phyloP scores from a whole-genome alignment of 2,888 invertebrate genomes.

The Aleiodes leptofemur region DNA sequence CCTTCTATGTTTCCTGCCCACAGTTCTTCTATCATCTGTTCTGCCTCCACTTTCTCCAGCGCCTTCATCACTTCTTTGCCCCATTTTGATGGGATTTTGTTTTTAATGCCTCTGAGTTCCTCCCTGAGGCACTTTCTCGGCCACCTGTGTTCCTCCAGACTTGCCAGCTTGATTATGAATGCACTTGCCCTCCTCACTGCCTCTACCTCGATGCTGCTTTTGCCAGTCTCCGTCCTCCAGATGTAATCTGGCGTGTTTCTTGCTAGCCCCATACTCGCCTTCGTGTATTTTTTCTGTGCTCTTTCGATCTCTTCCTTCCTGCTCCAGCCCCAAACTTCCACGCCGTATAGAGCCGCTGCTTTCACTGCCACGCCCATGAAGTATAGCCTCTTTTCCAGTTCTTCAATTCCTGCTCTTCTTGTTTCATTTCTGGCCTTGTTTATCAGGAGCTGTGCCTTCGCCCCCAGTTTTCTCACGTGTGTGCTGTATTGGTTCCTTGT shows the following conservation, averaged over 20 bases:
- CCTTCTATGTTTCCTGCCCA: too few species aligned
- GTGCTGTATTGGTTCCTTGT: neutral
- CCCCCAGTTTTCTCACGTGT: neutral
- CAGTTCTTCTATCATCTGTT: neutral
- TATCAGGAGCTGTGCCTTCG: neutral
- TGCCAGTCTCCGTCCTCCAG: neutral
- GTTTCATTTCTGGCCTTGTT: neutral
- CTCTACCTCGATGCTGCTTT: neutral
- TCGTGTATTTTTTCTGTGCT: conserved; percentile 11
- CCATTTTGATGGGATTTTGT: neutral
- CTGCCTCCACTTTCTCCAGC: neutral
- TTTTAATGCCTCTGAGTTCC: neutral
- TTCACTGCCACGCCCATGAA: neutral
- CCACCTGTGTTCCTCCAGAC: neutral
- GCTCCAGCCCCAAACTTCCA: conserved; percentile 49
- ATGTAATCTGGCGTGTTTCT: conserved; percentile 11
- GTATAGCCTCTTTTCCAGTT: neutral
- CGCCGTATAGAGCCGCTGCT: conserved; percentile 38
- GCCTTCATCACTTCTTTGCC: neutral
- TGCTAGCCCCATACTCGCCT: conserved; percentile 4
- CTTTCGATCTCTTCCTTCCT: neutral
- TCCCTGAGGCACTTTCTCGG: neutral
- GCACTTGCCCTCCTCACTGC: neutral
- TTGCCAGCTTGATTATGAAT: neutral
- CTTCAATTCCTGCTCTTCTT: neutral